Evolutionary conservation across 37 sponge, comb jelly and placozoan genomes (phyloP).

Genomic region (Ianthella basta): DNA sequence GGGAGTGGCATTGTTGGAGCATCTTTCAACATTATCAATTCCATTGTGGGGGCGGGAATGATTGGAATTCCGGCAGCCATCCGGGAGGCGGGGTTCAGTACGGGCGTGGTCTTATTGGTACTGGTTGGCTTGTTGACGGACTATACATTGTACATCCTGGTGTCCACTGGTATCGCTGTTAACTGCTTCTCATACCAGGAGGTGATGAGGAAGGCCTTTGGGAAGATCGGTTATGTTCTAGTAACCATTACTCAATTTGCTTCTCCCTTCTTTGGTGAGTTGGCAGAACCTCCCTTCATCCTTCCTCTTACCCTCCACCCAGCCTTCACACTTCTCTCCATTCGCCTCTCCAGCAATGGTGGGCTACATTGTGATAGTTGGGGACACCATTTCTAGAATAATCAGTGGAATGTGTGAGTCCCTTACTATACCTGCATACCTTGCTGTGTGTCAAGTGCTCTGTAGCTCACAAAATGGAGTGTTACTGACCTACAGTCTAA

Average conservation of each 20-base stretch:
- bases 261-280: slow-evolving; percentile 66
- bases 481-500: no score
- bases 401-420: slow-evolving; percentile 44
- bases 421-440: background rate
- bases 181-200: slow-evolving; percentile 31
- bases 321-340: no score
- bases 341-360: slow-evolving; percentile 48
- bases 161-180: background rate
- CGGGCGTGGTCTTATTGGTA: slow-evolving; percentile 49
- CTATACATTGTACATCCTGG: slow-evolving; percentile 12
- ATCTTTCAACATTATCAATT: slow-evolving; percentile 71
- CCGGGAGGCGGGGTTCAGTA: slow-evolving; percentile 46
- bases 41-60: slow-evolving; percentile 74
- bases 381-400: slow-evolving; percentile 52
- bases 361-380: slow-evolving; percentile 60
- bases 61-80: slow-evolving; percentile 61
- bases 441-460: no score
- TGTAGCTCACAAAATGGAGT: no score
- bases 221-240: slow-evolving; percentile 36
- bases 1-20: slow-evolving; percentile 49
- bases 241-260: slow-evolving; percentile 53
- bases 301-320: background rate
- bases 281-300: no score
- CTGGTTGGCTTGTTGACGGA: slow-evolving; percentile 54
- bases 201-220: slow-evolving; percentile 60